These are phyloP conservation scores for Ptyas mucosa DNA, from an alignment of 2,113 vertebrate species.

Conservation along the genomic window DNA sequence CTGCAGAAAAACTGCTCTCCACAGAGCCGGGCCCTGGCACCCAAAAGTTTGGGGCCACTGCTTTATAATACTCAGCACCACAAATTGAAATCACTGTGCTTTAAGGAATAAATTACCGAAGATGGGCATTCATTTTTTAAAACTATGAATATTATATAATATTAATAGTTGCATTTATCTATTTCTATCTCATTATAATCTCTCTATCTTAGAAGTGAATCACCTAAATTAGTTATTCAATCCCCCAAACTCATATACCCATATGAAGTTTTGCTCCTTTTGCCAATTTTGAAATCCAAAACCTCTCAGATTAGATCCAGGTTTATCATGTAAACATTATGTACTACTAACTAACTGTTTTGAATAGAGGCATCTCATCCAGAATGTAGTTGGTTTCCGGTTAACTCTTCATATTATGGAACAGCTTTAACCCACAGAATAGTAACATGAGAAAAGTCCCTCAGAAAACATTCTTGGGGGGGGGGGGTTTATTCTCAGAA, in stretches of 20 bases:
- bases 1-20: too few species aligned
- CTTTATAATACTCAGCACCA: background rate
- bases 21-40: too few species aligned
- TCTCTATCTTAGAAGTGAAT: background rate
- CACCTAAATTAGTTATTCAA: background rate
- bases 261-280: background rate
- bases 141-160: background rate
- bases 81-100: background rate
- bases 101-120: background rate
- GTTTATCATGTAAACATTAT: background rate
- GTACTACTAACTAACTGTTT: background rate
- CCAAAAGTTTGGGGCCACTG: too few species aligned
- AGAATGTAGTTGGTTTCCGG: background rate
- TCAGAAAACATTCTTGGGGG: background rate
- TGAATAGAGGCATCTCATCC: background rate
- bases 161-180: background rate
- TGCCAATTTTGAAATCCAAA: background rate
- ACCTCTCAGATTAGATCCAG: background rate
- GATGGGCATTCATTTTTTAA: background rate
- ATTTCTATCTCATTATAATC: background rate
- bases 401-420: background rate
- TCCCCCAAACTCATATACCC: background rate
- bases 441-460: background rate
- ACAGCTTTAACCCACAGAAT: background rate
- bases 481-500: background rate